Evolutionary conservation across 2,113 vertebrate genomes (phyloP), one percentile per base, ranked within the genome.

Genomic region (Gymnorhina tibicen): DNA sequence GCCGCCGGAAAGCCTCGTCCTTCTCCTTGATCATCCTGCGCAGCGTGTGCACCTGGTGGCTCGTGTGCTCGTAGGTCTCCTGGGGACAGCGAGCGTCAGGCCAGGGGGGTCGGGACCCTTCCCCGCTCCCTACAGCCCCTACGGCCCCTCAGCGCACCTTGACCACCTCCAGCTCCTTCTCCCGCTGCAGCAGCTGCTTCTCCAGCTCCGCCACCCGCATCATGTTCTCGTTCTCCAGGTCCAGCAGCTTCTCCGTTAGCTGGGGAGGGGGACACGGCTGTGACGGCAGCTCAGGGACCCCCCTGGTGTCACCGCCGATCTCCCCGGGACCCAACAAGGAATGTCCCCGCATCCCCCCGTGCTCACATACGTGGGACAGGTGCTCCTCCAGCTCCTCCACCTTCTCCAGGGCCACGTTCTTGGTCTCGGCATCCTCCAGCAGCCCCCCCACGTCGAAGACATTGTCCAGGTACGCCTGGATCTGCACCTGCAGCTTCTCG

Each of bases 331-430:
- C 30, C 8, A 13, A 39, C 6, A 13, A 63, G 20, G n/a, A 33
- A 7, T 3, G 0, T 26, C 26, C 47, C 55, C 0, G 0, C 3
- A 1, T 6, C 4, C 26, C 24, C 39, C 22, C 0, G 0, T 0
- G 17, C 46, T 55, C 41, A 97, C 99, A 66, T 98, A 99, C 99
- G 5, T 99, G 99, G 79, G 99, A 99, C 95, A 99, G 98, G 66
- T 99, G 99, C 89, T 99, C 99, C 93, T 99, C 99, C 94, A 99
- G 98, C 91, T 99, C 99, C 66, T 99, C 99, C 97, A 99, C 99
- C 97, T 99, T 99, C 98, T 99, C 99, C 98, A 99, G 98, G 8
- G 99, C 99, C 70, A 99, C 99, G 5, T 99, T 99, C 97, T 99
- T 99, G 37, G 99, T 99, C 97, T 99, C 99, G 0, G 99, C 99